Evolutionary conservation across 2,113 vertebrate species (phyloP), one percentile per base, ranked within the genome.

Genomic region (Solenodon paradoxus): DNA sequence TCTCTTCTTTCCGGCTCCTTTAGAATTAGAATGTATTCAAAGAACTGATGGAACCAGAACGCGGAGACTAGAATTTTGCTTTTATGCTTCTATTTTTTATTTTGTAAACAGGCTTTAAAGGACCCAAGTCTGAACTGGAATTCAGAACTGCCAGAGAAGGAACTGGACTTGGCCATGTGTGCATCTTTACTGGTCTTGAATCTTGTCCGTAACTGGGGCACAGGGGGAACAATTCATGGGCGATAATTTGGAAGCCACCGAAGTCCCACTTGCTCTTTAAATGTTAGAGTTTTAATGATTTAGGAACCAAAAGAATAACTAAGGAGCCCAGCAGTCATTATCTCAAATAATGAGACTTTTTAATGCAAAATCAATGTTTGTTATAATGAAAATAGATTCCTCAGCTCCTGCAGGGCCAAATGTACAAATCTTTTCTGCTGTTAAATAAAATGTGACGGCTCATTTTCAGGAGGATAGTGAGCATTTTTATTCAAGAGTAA

Each of bases 321-420:
- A 98, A 98, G 97, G 97, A 98, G 98, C 95, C 97, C 96, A 98
- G 94, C 98, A 98, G 97, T 98, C 98, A 98, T 98, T 98, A 98
- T 98, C 98, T 98, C 97, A 98, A 98, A 98, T 98, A 99, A 98
- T 98, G 98, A 98, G 98, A 98, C 97, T 97, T 98, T 98, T 98
- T 97, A 98, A 98, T 98, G 98, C 97, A 98, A 98, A 98, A 99
- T 99, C 98, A 98, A 98, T 98, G 96, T 98, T 98, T 98, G 98
- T 98, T 98, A 97, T 98, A 99, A 98, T 98, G 98, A 98, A 99
- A 98, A 99, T 98, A 98, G 98, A 98, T 98, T 98, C 97, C 95
- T 97, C 96, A 78, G 97, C 97, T 98, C 98, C 98, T 98, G 96
- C 97, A 98, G 98, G 97, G 98, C 96, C 97, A 97, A 97, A 97